phyloP scores from a whole-genome alignment of 1,140 invertebrate genomes.

The Zaprionus vittiger region DNA sequence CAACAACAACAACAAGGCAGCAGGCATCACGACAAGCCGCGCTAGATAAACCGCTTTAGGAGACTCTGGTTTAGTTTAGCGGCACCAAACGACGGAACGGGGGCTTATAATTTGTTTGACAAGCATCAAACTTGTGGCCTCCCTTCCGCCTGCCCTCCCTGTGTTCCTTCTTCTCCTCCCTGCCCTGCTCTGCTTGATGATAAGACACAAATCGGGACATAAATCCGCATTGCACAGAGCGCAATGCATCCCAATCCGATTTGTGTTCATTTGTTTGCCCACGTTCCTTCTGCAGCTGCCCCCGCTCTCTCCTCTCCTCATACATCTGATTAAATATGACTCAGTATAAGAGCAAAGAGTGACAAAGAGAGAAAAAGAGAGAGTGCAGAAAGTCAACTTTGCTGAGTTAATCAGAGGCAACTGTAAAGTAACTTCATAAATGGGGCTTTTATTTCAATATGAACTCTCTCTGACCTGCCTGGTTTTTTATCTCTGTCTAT shows the following conservation, averaged over 20 bases:
- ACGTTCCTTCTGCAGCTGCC: not conserved
- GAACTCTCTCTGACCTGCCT: not conserved
- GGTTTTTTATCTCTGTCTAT: not conserved
- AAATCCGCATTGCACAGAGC: conserved; percentile 6
- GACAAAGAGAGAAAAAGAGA: not conserved
- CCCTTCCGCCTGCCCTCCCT: not conserved
- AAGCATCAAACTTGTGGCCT: conserved; percentile 62
- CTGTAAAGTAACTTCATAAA: not conserved
- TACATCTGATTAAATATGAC: not conserved
- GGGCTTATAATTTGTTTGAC: conserved; percentile 79
- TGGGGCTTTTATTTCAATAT: not conserved
- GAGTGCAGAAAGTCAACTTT: not conserved
- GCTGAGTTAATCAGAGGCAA: not conserved
- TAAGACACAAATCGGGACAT: conserved; percentile 37
- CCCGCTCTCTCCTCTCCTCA: not conserved
- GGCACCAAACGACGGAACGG: conserved; percentile 33
- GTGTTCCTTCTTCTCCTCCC: not conserved
- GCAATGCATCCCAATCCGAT: conserved; percentile 39
- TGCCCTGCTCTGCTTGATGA: conserved; percentile 1
- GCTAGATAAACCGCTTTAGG: conserved; percentile 67
- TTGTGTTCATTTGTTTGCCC: conserved; percentile 11
- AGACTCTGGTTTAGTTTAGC: conserved; percentile 57
- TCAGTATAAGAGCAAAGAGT: too few species aligned
- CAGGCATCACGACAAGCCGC: conserved; percentile 13
- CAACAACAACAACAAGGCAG: conserved; percentile 8